phyloP scores from a whole-genome alignment of 2,113 vertebrate genomes.

The Macquaria australasica region DNA sequence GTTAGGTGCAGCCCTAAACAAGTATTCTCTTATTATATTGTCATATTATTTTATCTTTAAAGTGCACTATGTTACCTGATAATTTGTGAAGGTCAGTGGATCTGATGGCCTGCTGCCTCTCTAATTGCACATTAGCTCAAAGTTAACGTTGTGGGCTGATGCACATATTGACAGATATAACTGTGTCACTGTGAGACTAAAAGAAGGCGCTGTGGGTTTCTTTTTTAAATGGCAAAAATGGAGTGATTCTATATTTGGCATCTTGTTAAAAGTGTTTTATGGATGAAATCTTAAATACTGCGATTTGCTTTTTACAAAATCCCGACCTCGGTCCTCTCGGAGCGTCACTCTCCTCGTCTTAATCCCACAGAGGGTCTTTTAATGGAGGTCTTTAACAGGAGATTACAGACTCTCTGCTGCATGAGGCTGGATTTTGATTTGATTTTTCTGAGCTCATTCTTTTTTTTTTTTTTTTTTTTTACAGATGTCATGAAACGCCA shows the following conservation, averaged over 20 bases:
- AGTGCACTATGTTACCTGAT: background rate
- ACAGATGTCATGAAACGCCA: slow-evolving; percentile 5
- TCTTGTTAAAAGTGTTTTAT: background rate
- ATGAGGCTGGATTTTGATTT: background rate
- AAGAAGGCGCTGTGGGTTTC: background rate
- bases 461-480: slow-evolving; percentile 6
- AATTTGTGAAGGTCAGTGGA: background rate
- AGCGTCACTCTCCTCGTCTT: background rate
- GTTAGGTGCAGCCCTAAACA: too few species aligned
- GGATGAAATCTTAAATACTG: slow-evolving; percentile 9
- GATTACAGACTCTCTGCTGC: slow-evolving; percentile 33
- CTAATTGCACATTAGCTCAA: slow-evolving; percentile 20
- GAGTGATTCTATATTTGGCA: background rate
- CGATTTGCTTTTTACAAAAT: background rate
- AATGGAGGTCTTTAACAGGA: slow-evolving; percentile 18
- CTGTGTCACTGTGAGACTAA: background rate
- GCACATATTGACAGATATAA: slow-evolving; percentile 19
- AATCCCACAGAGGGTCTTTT: slow-evolving; percentile 20
- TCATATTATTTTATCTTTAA: background rate
- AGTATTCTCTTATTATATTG: background rate
- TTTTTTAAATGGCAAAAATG: too few species aligned
- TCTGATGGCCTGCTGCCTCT: background rate
- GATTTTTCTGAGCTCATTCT: background rate
- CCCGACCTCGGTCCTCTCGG: background rate
- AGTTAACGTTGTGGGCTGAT: background rate